phyloP scores from a whole-genome alignment of 2,888 invertebrate species.

The Ctenicera cuprea region DNA sequence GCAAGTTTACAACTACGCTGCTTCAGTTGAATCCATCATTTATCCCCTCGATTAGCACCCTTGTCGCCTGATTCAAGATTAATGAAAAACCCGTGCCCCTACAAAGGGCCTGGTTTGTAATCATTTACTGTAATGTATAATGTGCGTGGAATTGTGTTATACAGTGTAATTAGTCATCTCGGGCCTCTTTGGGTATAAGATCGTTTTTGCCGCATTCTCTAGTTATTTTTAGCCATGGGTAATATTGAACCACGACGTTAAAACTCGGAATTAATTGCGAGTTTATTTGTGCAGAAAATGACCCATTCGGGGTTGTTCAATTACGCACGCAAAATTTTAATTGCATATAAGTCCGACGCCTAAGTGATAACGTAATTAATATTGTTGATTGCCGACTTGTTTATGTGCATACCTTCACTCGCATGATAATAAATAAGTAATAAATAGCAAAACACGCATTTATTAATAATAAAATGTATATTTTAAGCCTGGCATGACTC shows the following conservation, averaged over 20 bases:
- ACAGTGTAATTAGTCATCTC: neutral
- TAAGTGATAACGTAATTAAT: slow-evolving; percentile 6
- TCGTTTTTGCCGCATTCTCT: too few species aligned
- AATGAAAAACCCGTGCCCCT: neutral
- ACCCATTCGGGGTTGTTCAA: too few species aligned
- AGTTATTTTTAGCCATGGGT: too few species aligned
- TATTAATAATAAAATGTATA: neutral
- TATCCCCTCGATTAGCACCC: slow-evolving; percentile 13
- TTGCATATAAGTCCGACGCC: too few species aligned
- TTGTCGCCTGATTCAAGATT: slow-evolving; percentile 13
- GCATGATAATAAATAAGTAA: neutral
- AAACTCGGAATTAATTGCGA: too few species aligned
- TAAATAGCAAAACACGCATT: slow-evolving; percentile 4
- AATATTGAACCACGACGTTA: too few species aligned
- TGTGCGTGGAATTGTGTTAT: neutral
- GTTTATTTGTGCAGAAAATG: too few species aligned
- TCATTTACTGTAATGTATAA: neutral
- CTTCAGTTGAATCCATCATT: neutral
- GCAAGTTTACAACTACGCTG: neutral
- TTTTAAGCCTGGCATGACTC: neutral
- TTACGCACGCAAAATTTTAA: too few species aligned
- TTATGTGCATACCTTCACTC: slow-evolving; percentile 10
- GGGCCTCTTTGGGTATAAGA: too few species aligned
- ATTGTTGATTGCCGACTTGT: neutral
- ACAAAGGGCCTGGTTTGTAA: neutral